Base-by-base conservation (phyloP, 1,140 invertebrate species). In the Coelopa frigida region DNA sequence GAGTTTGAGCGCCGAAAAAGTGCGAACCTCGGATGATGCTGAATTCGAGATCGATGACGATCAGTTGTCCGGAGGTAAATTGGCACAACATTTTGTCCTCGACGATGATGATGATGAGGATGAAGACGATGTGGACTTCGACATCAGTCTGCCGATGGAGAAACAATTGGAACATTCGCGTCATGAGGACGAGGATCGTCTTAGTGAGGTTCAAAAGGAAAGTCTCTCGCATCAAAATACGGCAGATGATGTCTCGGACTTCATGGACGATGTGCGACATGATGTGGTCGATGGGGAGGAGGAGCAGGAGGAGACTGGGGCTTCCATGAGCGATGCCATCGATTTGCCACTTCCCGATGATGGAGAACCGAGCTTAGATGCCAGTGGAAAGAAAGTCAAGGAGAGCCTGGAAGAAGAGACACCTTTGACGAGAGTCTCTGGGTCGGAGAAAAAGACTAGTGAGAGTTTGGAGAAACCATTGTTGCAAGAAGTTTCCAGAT, bases 231-330 rank as follows among this genome's bases (percentile, higher is more conserved):
- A 64, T 27, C 59, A 68, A 44, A 62, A 59, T 40, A 68, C 64
- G 20, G 57, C 61, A 2, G 56, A 68, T 46, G 64, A 68, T 59
- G 64, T 68, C 1, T 68, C 64, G 0, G 64, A 68, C 8, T 37
- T 68, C 7, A 41, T 31, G 6, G 64, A 68, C 17, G 64, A 68
- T 27, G 56, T 29, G n/a, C 23, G 36, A 11, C 31, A 32, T 6
- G 42, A 20, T 6, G 42, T 21, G 27, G 42, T 33, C 17, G 20
- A 24, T 15, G 43, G 36, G 1, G 15, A 14, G 5, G 43, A 44
- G 27, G 44, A n/a, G n/a, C n/a, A n/a, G n/a, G n/a, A n/a, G n/a
- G n/a, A n/a, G n/a, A n/a, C n/a, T n/a, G n/a, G n/a, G n/a, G n/a
- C n/a, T n/a, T n/a, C n/a, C n/a, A n/a, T n/a, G n/a, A n/a, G n/a